phyloP scores from a whole-genome alignment of 2,888 invertebrate genomes.

The Chalcis sispes region DNA sequence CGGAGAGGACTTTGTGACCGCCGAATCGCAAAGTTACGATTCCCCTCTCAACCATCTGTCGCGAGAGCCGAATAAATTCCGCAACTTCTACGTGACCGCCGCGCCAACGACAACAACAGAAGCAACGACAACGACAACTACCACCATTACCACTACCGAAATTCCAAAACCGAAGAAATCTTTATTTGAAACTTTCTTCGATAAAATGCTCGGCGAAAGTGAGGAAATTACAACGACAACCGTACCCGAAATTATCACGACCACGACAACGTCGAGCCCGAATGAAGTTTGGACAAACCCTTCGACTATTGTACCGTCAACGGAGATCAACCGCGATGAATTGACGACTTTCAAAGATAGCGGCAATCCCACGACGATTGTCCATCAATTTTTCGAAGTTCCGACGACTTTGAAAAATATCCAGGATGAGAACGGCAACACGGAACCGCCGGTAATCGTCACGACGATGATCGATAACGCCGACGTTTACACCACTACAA shows the following conservation, averaged over 20 bases:
- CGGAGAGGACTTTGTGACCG: conserved; percentile 84
- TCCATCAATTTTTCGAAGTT: conserved; percentile 6
- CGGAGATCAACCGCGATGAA: conserved; percentile 3
- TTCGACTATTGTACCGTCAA: not conserved
- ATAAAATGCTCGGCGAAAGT: conserved; percentile 64
- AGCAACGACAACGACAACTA: conserved; percentile 31
- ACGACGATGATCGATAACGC: conserved; percentile 21
- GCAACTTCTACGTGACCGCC: conserved; percentile 49
- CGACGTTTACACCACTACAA: conserved; percentile 5
- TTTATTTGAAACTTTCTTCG: conserved; percentile 63
- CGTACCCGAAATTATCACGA: conserved; percentile 18
- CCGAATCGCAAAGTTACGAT: conserved; percentile 87
- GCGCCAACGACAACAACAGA: conserved; percentile 30
- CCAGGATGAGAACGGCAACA: conserved; percentile 31
- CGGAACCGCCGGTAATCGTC: conserved; percentile 27
- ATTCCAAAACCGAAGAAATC: conserved; percentile 57
- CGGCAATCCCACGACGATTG: conserved; percentile 53
- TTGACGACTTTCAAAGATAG: conserved; percentile 38
- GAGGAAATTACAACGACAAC: conserved; percentile 45
- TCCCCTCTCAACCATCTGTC: conserved; percentile 69
- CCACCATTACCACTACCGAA: conserved; percentile 29
- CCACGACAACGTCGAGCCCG: conserved; percentile 33
- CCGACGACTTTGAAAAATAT: conserved; percentile 36
- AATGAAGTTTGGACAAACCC: conserved; percentile 58
- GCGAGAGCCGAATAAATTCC: conserved; percentile 58